Evolutionary conservation across 2,797 vertebrate genomes (phyloP), one percentile per base, ranked within the genome.

Genomic region (Myripristis murdjan): DNA sequence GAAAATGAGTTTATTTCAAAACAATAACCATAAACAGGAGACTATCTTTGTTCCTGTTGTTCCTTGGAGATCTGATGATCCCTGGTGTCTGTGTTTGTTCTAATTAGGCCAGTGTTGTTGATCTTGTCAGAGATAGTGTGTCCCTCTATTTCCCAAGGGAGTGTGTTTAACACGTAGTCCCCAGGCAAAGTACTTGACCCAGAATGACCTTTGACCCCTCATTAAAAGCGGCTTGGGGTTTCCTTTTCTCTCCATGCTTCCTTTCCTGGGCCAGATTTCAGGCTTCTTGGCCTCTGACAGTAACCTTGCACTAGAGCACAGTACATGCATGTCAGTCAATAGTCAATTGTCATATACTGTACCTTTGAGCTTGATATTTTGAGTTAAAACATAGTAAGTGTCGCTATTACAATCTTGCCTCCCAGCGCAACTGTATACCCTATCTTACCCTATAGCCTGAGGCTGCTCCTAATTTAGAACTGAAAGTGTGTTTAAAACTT

Each of bases 121-220:
- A 85, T 90, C 79, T 81, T 85, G 77, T 87, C 83, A 89, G 84
- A 90, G 66, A 69, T 47, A 48, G 65, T 60, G 64, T 88, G 87
- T 86, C 76, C 80, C 67, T 70, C 60, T 61, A 81, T 75, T 69
- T 65, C 85, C 87, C 75, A 15, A 49, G 80, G 90, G 85, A 82
- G 77, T 65, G 72, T 83, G 83, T 90, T 92, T 89, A 91, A 90
- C 89, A 87, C 91, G 89, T 87, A 82, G 85, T 89, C 86, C 86
- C 77, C 55, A 79, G 78, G 88, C 83, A 86, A 71, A 84, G 75
- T 81, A 77, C 83, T 87, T 93, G 90, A 92, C 89, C 90, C 84
- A 86, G 68, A 79, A 77, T 80, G 86, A 86, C 85, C 85, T 90
- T 72, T 93, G 87, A 93, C 87, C 89, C 83, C 79, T 87, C 72